Conservation (phyloP, 1,140 invertebrate species). For the Helicoverpa zea region DNA sequence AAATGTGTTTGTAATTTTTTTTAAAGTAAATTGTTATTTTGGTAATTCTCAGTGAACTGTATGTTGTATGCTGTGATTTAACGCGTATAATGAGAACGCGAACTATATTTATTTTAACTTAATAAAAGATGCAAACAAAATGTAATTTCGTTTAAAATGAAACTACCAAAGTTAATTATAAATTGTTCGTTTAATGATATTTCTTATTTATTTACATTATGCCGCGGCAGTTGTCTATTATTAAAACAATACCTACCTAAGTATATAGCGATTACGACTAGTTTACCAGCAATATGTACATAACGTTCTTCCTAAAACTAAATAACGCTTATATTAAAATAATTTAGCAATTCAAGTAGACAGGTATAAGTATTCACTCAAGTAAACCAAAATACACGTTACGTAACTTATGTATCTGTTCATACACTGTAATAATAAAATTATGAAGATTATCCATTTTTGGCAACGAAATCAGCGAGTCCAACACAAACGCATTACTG, state of each 20-base stretch:
- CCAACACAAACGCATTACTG: no score
- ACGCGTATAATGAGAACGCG: no score
- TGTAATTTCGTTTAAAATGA: conserved; percentile 19
- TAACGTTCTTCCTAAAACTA: conserved; percentile 82
- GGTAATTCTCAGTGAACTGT: no score
- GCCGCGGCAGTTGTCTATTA: conserved; percentile 30
- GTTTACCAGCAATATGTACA: conserved; percentile 66
- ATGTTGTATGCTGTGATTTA: no score
- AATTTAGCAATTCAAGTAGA: conserved; percentile 24
- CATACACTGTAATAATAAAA: no score
- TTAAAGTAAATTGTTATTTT: no score
- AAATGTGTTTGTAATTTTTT: no score
- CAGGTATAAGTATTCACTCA: not conserved
- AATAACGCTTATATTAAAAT: conserved; percentile 81
- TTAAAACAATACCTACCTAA: conserved; percentile 48
- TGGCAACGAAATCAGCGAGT: no score
- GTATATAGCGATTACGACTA: conserved; percentile 46
- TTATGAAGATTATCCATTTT: no score
- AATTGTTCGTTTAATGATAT: conserved; percentile 59
- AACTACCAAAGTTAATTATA: conserved; percentile 48
- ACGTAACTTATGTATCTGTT: not conserved
- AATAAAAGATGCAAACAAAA: not conserved
- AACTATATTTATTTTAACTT: no score
- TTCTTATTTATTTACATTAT: conserved; percentile 51
- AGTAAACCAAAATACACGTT: not conserved